A percentile compares a stretch with the other conserved stretches of the same genome.
Evolutionary conservation across 2,113 vertebrate genomes (phyloP).

Genomic region (Mesocricetus auratus): DNA sequence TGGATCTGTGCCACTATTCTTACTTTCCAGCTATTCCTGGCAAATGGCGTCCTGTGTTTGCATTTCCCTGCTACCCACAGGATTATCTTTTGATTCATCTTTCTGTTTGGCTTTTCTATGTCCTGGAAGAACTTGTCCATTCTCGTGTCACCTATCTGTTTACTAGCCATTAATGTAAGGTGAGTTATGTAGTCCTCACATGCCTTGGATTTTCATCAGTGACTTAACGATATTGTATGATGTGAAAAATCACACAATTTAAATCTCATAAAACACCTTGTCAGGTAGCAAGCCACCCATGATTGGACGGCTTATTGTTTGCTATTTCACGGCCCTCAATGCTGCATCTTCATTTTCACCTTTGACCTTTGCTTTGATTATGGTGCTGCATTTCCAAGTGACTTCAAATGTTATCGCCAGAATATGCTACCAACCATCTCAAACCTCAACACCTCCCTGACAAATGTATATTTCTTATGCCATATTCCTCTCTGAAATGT

Average conservation of each 20-base stretch:
- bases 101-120: neutral
- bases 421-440: no score
- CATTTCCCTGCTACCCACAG: neutral
- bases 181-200: neutral
- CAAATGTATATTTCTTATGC: no score
- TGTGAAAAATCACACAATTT: neutral
- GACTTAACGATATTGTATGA: neutral
- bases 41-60: neutral
- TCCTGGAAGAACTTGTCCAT: neutral
- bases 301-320: neutral
- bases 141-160: neutral
- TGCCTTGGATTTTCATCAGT: neutral
- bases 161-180: neutral
- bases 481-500: no score
- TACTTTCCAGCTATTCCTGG: neutral
- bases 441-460: no score
- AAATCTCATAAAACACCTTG: neutral
- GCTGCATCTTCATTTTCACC: neutral
- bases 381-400: no score
- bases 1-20: neutral
- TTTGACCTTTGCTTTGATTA: constrained; percentile 11
- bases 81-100: neutral
- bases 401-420: no score
- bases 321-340: neutral
- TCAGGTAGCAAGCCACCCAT: neutral